phyloP scores from a whole-genome alignment of 1,140 invertebrate species.

The Drosophila guanche region DNA sequence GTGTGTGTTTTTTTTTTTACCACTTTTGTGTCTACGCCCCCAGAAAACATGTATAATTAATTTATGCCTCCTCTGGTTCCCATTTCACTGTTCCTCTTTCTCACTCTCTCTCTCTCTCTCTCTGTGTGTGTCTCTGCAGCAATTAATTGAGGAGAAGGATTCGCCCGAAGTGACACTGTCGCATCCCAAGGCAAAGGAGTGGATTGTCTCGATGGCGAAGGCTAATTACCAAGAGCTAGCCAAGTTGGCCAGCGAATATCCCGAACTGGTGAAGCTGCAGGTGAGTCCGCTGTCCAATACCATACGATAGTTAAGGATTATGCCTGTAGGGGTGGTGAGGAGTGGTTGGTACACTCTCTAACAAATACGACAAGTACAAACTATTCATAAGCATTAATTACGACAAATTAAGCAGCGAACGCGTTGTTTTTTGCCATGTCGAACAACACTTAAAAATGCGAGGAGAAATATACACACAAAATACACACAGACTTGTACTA shows the following conservation, averaged over 20 bases:
- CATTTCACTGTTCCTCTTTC: neutral
- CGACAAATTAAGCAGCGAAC: conserved; percentile 79
- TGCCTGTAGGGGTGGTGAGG: no score
- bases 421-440: conserved; percentile 78
- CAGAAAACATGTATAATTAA: conserved; percentile 75
- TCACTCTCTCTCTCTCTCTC: neutral
- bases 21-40: conserved; percentile 30
- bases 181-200: conserved; percentile 90
- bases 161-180: conserved; percentile 69
- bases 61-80: conserved; percentile 60
- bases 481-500: no score
- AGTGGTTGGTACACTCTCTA: conserved; percentile 18
- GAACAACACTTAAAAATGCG: conserved; percentile 81
- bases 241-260: conserved; percentile 91
- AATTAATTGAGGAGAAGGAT: conserved; percentile 78
- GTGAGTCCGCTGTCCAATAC: conserved; percentile 84
- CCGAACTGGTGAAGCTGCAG: conserved; percentile 91
- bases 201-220: conserved; percentile 92
- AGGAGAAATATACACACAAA: conserved; percentile 54
- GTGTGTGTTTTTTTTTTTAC: conserved; percentile 34
- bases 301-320: conserved; percentile 1
- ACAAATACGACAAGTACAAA: conserved; percentile 80
- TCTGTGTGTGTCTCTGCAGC: conserved; percentile 49
- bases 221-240: conserved; percentile 92
- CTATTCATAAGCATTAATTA: conserved; percentile 82